Evolutionary conservation across 2,113 vertebrate genomes (phyloP), one percentile per base, ranked within the genome.

Genomic region (Menura novaehollandiae): DNA sequence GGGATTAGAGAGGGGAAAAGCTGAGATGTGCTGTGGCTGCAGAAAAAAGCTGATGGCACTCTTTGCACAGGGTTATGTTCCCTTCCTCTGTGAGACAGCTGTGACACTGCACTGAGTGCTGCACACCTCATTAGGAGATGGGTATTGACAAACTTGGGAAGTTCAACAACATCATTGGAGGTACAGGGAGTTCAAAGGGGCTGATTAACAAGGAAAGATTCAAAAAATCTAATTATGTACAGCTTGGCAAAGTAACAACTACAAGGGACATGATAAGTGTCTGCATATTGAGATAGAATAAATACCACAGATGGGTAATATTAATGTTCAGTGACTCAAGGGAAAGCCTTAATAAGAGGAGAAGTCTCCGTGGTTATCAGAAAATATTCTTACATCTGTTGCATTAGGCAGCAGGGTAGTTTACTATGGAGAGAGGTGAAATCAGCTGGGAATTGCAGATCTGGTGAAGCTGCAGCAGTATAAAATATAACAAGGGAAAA

Each of bases 251-350:
- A 85, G 79, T 46, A 88, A 72, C 80, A 91, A 13, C 56, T 67
- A 16, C 32, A 18, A 93, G 89, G 66, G 88, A 77, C 47, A 11
- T 33, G 95, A n/a, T 69, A 83, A 90, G 90, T 2, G 20, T 71
- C 83, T 92, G 83, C 64, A 35, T 66, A 18, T 67, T 53, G 86
- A 91, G 87, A 58, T 37, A 78, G 83, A 69, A 93, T 91, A 92
- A 96, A 93, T 92, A 93, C 56, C 43, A 46, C 69, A 88, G 92
- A 89, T 94, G 91, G 85, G 78, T 78, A 95, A 75, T 94, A 97
- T 91, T 89, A 86, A 87, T 68, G 85, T 89, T 88, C 76, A 62
- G 68, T 44, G 93, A 78, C 95, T 92, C 90, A 39, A 73, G 92
- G 88, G 85, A 81, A 37, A 85, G 66, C 7, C 76, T 86, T 67